Evolutionary conservation across 2,113 vertebrate genomes (phyloP).

Genomic region (Athene noctua): DNA sequence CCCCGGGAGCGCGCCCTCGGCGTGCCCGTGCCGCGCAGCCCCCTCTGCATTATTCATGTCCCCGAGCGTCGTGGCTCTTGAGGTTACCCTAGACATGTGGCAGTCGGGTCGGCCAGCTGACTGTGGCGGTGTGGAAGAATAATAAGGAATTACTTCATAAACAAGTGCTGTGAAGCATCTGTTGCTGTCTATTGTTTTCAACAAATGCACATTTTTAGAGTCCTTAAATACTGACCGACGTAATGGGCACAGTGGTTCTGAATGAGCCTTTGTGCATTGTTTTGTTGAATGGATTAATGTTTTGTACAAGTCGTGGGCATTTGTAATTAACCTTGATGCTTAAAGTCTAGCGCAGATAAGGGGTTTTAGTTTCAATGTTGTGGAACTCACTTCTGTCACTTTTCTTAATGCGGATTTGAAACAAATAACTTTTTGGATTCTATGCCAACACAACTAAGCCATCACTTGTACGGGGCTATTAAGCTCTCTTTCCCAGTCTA

Average conservation of each 20-base stretch:
- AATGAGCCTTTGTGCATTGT: constrained; percentile 67
- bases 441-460: neutral
- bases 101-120: constrained; percentile 5
- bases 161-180: constrained; percentile 48
- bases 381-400: neutral
- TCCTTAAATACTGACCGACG: constrained; percentile 45
- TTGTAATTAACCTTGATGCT: neutral
- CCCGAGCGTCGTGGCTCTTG: neutral
- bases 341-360: neutral
- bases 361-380: neutral
- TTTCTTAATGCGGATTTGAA: neutral
- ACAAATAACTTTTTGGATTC: neutral
- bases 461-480: neutral
- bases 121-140: constrained; percentile 5
- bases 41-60: constrained; percentile 36
- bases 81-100: neutral
- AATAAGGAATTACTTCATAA: constrained; percentile 58
- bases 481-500: neutral
- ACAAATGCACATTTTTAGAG: constrained; percentile 46
- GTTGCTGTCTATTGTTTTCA: constrained; percentile 67
- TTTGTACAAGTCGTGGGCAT: constrained; percentile 7
- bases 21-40: neutral
- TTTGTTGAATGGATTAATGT: constrained; percentile 51
- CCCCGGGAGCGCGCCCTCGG: neutral
- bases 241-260: constrained; percentile 20